A percentile compares a stretch with the other conserved stretches of the same genome.
Conservation (phyloP, 2,113 vertebrate genomes). For the Paraplagusia blochii region DNA sequence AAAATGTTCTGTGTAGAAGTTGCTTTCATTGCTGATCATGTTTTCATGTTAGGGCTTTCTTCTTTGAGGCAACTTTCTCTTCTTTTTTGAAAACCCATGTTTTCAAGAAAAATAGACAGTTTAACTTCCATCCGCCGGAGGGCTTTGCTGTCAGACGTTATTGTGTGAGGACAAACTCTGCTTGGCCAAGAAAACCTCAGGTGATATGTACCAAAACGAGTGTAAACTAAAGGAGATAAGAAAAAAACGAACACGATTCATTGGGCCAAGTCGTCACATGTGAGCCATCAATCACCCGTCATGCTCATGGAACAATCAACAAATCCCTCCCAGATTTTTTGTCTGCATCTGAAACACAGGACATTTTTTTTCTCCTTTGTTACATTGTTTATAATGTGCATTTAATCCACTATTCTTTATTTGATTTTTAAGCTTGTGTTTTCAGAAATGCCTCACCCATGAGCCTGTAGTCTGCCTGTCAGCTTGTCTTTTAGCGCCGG, state of each 20-base stretch:
- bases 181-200: slow-evolving; percentile 6
- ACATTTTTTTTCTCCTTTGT: neutral
- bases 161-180: slow-evolving; percentile 1
- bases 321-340: slow-evolving; percentile 4
- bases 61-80: neutral
- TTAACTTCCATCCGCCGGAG: no score
- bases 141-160: no score
- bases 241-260: slow-evolving; percentile 31
- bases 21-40: neutral
- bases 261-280: slow-evolving; percentile 59
- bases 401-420: slow-evolving; percentile 2
- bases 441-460: slow-evolving; percentile 6
- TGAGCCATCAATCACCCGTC: slow-evolving; percentile 37
- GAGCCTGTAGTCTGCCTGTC: slow-evolving; percentile 1
- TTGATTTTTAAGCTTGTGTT: slow-evolving; percentile 8
- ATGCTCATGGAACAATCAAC: slow-evolving; percentile 50
- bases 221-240: neutral
- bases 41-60: neutral
- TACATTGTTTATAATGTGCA: neutral
- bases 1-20: neutral
- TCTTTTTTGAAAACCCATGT: neutral
- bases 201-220: slow-evolving; percentile 17
- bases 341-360: slow-evolving; percentile 5
- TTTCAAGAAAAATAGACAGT: slow-evolving; percentile 8
- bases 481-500: slow-evolving; percentile 2